Evolutionary conservation across 2,888 invertebrate species (phyloP).

Genomic region (Leptinotarsa tumamoca): DNA sequence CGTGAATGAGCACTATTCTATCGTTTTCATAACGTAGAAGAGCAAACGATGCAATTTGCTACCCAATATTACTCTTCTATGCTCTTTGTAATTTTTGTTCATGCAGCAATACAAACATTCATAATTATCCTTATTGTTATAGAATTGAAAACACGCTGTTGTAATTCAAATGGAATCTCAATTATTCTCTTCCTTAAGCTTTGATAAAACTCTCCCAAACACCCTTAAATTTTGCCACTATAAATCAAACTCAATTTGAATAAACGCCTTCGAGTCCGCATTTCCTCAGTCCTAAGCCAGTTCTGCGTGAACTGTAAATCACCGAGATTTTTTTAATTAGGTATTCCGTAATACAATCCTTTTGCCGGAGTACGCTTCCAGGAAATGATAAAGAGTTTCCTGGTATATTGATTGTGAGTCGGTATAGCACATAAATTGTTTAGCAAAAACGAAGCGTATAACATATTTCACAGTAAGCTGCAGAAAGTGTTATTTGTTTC

Average conservation of each 20-base stretch:
- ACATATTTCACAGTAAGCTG: conserved; percentile 28
- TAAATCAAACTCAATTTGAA: conserved; percentile 4
- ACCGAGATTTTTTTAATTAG: conserved; percentile 14
- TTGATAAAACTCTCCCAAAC: not conserved
- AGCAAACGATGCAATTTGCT: too few species aligned
- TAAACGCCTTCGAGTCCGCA: not conserved
- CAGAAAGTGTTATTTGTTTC: conserved; percentile 35
- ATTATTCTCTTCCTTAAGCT: conserved; percentile 9
- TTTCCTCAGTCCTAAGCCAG: conserved; percentile 6
- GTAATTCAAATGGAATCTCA: not conserved
- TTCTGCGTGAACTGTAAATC: conserved; percentile 18
- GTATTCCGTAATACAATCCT: conserved; percentile 13
- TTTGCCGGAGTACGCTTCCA: not conserved
- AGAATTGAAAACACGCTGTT: not conserved
- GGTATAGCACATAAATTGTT: conserved; percentile 22
- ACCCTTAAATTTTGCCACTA: conserved; percentile 1
- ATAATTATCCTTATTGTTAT: not conserved
- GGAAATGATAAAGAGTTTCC: conserved; percentile 12
- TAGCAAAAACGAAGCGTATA: conserved; percentile 21
- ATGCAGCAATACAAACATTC: too few species aligned
- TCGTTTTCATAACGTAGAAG: too few species aligned
- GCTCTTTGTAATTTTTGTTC: too few species aligned
- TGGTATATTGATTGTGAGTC: conserved; percentile 11
- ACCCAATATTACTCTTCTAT: too few species aligned
- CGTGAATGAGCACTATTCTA: too few species aligned